Conservation (phyloP, 2,797 vertebrate genomes). For the Fundulus diaphanus region DNA sequence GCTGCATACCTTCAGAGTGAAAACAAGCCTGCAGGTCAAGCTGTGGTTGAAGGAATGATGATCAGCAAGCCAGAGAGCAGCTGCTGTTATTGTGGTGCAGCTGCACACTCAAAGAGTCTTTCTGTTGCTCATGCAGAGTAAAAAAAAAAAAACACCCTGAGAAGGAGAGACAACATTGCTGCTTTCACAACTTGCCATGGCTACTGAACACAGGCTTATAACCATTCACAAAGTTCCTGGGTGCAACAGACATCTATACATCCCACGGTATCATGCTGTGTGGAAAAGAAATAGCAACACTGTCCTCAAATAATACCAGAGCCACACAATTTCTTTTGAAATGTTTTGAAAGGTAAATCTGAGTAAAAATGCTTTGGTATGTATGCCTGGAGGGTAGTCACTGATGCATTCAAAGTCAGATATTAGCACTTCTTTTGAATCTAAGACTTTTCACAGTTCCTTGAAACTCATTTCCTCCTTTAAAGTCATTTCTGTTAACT, state of each 20-base stretch:
- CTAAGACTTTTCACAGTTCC: not conserved
- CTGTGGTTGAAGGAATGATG: slow-evolving; percentile 37
- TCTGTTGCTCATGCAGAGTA: slow-evolving; percentile 54
- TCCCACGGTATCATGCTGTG: slow-evolving; percentile 1
- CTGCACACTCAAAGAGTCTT: slow-evolving; percentile 69
- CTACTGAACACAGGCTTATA: slow-evolving; percentile 33
- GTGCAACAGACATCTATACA: slow-evolving; percentile 10
- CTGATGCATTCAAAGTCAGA: slow-evolving; percentile 1
- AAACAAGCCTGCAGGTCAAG: slow-evolving; percentile 21
- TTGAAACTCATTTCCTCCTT: not conserved
- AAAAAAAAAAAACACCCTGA: slow-evolving; percentile 38
- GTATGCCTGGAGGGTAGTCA: slow-evolving; percentile 2
- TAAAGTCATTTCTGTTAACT: not conserved
- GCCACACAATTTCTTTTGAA: not conserved
- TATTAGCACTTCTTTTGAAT: not conserved
- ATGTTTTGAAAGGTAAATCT: slow-evolving; percentile 6
- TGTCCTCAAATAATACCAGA: not conserved
- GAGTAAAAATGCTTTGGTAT: slow-evolving; percentile 21
- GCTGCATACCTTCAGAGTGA: slow-evolving; percentile 19
- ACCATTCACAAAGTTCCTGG: slow-evolving; percentile 41
- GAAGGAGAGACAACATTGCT: slow-evolving; percentile 30
- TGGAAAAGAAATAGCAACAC: not conserved
- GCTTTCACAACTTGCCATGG: slow-evolving; percentile 53
- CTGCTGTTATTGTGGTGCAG: slow-evolving; percentile 53
- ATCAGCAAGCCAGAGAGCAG: slow-evolving; percentile 44